Evolutionary conservation across 2,888 invertebrate genomes (phyloP).

Genomic region (Tuta absoluta): DNA sequence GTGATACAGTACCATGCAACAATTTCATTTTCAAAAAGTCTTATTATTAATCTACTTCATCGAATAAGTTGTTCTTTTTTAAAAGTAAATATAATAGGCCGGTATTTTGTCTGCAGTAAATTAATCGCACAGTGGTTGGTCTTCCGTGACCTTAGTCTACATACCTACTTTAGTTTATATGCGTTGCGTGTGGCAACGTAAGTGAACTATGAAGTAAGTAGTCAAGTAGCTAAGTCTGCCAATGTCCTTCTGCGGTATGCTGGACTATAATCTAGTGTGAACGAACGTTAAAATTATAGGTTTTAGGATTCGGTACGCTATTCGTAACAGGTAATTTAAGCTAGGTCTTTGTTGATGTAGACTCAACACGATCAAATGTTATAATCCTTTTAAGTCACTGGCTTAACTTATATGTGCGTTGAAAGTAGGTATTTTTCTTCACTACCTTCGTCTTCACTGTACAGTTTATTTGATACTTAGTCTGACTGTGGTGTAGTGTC

Average conservation of each 20-base stretch:
- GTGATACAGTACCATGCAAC: constrained; percentile 2
- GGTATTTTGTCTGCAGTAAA: constrained; percentile 2
- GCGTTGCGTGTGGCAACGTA: constrained; percentile 24
- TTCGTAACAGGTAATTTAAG: background rate
- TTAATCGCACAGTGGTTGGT: constrained; percentile 42
- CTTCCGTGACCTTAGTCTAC: constrained; percentile 45
- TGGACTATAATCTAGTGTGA: constrained; percentile 14
- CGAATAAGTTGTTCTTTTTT: constrained; percentile 24
- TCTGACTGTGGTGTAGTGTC: too few species aligned
- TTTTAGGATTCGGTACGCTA: background rate
- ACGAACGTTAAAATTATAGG: constrained; percentile 5
- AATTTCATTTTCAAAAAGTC: constrained; percentile 6
- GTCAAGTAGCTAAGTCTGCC: constrained; percentile 2
- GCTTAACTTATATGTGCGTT: too few species aligned
- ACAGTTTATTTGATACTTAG: too few species aligned
- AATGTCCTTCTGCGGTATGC: constrained; percentile 7
- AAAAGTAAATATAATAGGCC: too few species aligned
- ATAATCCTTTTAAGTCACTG: too few species aligned
- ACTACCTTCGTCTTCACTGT: too few species aligned
- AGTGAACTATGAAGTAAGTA: constrained; percentile 20
- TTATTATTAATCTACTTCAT: constrained; percentile 10
- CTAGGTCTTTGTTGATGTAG: background rate
- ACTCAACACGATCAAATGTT: too few species aligned
- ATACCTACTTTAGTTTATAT: constrained; percentile 38
- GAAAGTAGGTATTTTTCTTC: too few species aligned